These are phyloP conservation scores for Xiphorhynchus elegans DNA, from an alignment of 2,113 vertebrate genomes.

Conservation along the genomic window DNA sequence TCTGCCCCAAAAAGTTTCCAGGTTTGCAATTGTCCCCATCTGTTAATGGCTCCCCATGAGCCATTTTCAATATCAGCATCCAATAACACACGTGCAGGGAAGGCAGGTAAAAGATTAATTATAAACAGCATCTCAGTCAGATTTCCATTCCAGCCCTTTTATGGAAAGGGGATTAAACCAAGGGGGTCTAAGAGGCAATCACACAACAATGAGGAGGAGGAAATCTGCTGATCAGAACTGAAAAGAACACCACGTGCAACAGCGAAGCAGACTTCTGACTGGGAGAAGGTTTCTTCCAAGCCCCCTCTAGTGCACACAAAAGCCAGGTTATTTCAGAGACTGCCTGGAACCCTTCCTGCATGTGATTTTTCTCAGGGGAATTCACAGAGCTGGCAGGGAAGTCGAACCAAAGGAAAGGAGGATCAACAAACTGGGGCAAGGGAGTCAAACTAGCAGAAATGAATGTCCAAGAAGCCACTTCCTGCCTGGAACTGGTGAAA, in stretches of 20 bases:
- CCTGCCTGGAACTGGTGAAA: not conserved
- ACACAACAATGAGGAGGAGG: not conserved
- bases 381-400: not conserved
- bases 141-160: not conserved
- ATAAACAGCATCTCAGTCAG: not conserved
- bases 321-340: not conserved
- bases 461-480: not conserved
- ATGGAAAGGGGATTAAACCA: not conserved
- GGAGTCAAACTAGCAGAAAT: not conserved
- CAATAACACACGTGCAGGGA: not conserved
- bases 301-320: not conserved
- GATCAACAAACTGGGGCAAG: not conserved
- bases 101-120: not conserved
- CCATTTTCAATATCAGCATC: not conserved
- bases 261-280: not conserved
- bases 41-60: not conserved
- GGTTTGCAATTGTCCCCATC: not conserved
- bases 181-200: not conserved
- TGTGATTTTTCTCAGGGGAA: accelerated
- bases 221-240: not conserved
- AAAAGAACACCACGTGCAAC: not conserved
- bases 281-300: not conserved
- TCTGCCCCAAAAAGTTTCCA: not conserved
- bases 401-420: not conserved
- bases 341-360: not conserved